These are phyloP conservation scores for Onthophagus sagittarius DNA, from an alignment of 2,888 invertebrate species.

Conservation along the genomic window DNA sequence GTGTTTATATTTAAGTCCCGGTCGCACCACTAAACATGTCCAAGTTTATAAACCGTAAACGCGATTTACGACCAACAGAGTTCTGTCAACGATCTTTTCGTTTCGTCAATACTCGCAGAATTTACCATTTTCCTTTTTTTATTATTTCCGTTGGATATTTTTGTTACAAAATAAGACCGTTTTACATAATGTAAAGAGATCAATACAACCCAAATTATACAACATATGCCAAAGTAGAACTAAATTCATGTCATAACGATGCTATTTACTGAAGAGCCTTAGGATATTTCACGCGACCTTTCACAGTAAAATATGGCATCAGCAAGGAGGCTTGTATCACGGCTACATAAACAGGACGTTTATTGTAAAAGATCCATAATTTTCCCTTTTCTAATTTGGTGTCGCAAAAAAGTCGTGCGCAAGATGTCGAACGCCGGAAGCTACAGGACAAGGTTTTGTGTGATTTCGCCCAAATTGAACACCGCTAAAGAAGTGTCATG, in stretches of 20 bases:
- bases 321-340: not conserved
- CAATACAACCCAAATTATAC: too few species aligned
- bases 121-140: too few species aligned
- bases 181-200: too few species aligned
- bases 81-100: not conserved
- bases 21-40: constrained; percentile 38
- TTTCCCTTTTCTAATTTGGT: not conserved
- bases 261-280: too few species aligned
- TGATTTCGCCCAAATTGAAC: too few species aligned
- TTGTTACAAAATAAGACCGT: too few species aligned
- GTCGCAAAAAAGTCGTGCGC: not conserved
- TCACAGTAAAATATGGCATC: not conserved
- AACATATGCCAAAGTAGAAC: too few species aligned
- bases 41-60: constrained; percentile 39
- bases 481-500: too few species aligned
- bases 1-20: constrained; percentile 40
- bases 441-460: too few species aligned
- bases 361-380: not conserved
- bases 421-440: not conserved
- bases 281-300: too few species aligned
- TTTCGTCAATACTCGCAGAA: not conserved
- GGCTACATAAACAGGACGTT: not conserved
- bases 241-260: too few species aligned
- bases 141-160: too few species aligned
- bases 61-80: constrained; percentile 28